phyloP scores from a whole-genome alignment of 2,113 vertebrate genomes.

The Bettongia penicillata region DNA sequence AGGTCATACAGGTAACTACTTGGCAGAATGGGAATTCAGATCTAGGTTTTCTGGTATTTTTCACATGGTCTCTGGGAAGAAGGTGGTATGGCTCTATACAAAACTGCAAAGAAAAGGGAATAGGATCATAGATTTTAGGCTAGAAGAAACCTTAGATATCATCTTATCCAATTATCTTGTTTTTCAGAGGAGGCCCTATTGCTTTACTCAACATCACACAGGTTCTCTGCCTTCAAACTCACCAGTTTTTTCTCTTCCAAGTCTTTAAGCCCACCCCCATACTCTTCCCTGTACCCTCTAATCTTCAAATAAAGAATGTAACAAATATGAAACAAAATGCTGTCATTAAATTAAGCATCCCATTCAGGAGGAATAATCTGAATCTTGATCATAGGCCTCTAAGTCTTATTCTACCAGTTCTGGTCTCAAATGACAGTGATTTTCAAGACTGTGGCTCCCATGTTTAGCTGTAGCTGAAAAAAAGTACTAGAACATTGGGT shows the following conservation, averaged over 20 bases:
- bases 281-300: not conserved
- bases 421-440: not conserved
- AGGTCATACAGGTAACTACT: not conserved
- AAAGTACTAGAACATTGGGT: not conserved
- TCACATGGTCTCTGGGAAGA: not conserved
- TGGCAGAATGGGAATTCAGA: not conserved
- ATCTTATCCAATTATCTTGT: not conserved
- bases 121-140: too few species aligned
- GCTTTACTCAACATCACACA: not conserved
- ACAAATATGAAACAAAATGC: not conserved
- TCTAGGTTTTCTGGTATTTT: not conserved
- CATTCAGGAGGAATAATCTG: not conserved
- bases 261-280: not conserved
- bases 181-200: not conserved
- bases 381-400: not conserved
- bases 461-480: not conserved
- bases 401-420: not conserved
- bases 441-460: not conserved
- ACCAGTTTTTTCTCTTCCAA: not conserved
- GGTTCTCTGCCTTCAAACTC: not conserved
- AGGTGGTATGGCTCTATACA: not conserved
- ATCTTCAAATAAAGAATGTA: not conserved
- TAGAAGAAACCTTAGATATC: not conserved
- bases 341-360: not conserved
- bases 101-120: not conserved